phyloP scores from a whole-genome alignment of 35 echinoderm and acorn worm genomes.

The Ophioderma brevispina region DNA sequence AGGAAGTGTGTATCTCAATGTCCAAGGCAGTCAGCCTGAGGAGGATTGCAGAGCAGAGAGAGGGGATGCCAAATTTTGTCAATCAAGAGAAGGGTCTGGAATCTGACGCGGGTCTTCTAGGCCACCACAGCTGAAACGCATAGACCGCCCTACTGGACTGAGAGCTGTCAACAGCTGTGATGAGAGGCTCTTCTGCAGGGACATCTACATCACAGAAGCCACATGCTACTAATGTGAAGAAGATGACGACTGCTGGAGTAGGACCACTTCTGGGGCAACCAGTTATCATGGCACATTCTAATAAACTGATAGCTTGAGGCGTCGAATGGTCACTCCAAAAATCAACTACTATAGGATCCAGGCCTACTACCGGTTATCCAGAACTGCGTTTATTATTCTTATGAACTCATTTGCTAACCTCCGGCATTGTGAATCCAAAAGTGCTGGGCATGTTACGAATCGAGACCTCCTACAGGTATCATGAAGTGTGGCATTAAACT shows the following conservation, averaged over 20 bases:
- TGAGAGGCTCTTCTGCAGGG: too few species aligned
- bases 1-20: slow-evolving; percentile 75
- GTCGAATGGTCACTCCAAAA: too few species aligned
- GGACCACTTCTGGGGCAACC: too few species aligned
- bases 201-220: too few species aligned
- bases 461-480: slow-evolving; percentile 22
- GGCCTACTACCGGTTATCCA: too few species aligned
- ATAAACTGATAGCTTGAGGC: too few species aligned
- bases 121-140: slow-evolving; percentile 23
- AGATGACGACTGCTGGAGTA: too few species aligned
- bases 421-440: background rate
- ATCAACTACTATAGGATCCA: too few species aligned
- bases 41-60: background rate
- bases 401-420: background rate
- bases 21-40: slow-evolving; percentile 19
- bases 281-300: too few species aligned
- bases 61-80: background rate
- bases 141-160: background rate
- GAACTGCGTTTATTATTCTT: too few species aligned
- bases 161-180: too few species aligned
- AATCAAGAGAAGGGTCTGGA: background rate
- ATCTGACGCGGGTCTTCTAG: slow-evolving; percentile 18
- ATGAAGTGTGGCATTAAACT: slow-evolving; percentile 23
- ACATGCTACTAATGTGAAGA: too few species aligned
- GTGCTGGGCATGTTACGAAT: background rate